Percentiles rank a stretch among this genome's conserved stretches.
phyloP scores from a whole-genome alignment of 1,140 invertebrate species.

The Berghia stephanieae region DNA sequence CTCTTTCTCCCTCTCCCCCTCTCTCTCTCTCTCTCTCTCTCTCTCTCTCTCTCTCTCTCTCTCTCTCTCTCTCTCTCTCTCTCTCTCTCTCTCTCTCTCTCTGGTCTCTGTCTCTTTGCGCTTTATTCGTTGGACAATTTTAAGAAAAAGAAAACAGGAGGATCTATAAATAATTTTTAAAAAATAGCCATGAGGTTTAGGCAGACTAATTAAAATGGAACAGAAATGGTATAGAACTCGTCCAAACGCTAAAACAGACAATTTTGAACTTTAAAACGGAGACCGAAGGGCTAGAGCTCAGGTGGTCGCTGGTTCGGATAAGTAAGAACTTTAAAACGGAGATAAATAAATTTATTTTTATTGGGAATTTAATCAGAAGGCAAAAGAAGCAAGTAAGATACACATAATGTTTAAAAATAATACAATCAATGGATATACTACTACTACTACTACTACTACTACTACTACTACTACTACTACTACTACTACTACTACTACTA shows the following conservation, averaged over 20 bases:
- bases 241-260: not conserved
- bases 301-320: not conserved
- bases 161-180: too few relatives aligned
- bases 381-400: not conserved
- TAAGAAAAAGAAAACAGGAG: too few relatives aligned
- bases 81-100: not conserved
- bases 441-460: conserved; percentile 16
- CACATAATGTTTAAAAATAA: not conserved
- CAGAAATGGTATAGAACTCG: not conserved
- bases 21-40: conserved; percentile 5
- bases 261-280: not conserved
- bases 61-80: not conserved
- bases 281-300: not conserved
- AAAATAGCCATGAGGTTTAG: too few relatives aligned
- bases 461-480: not conserved
- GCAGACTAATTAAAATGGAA: too few relatives aligned
- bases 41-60: not conserved
- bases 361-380: not conserved
- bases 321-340: not conserved
- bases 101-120: not conserved
- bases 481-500: conserved; percentile 16
- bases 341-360: conserved; percentile 11
- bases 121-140: too few relatives aligned
- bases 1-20: not conserved
- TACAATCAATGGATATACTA: not conserved